Percentiles rank a stretch among this genome's conserved stretches.
These are phyloP conservation scores for Cuniculus paca DNA, from an alignment of 2,797 vertebrate species.

Conservation along the genomic window DNA sequence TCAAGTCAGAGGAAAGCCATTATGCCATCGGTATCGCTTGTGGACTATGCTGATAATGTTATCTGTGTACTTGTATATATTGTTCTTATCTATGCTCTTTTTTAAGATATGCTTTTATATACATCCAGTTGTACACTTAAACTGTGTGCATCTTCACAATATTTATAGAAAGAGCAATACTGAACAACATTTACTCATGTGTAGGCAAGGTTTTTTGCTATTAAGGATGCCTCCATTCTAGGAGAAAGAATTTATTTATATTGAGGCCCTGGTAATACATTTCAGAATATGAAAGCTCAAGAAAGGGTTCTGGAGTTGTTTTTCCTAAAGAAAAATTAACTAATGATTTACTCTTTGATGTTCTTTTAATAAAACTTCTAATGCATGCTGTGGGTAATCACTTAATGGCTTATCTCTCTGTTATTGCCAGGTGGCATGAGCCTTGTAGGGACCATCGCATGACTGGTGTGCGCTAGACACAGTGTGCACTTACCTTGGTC, in stretches of 20 bases:
- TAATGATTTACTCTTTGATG: conserved; percentile 68
- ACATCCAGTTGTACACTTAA: conserved; percentile 65
- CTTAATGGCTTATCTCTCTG: conserved; percentile 72
- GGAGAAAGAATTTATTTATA: conserved; percentile 43
- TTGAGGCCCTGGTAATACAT: conserved; percentile 54
- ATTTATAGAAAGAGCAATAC: conserved; percentile 47
- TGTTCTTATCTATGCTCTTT: conserved; percentile 73
- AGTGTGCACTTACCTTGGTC: conserved; percentile 42
- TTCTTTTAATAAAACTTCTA: conserved; percentile 71
- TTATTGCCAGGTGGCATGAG: conserved; percentile 71
- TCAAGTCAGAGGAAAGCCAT: background rate
- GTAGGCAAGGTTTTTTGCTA: conserved; percentile 16
- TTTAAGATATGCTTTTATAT: conserved; percentile 69
- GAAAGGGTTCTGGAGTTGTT: conserved; percentile 41
- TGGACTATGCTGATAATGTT: conserved; percentile 35
- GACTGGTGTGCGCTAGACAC: conserved; percentile 70
- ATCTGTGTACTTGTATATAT: conserved; percentile 65
- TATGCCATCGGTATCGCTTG: background rate
- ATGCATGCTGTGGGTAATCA: conserved; percentile 74
- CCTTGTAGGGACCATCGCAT: conserved; percentile 75
- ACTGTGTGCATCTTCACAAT: conserved; percentile 55
- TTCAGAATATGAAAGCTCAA: conserved; percentile 48
- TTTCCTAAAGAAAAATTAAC: conserved; percentile 50
- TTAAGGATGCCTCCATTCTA: conserved; percentile 38
- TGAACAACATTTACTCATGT: conserved; percentile 60